Conservation (phyloP, 2,113 vertebrate species). For the Chaetorhynchus papuensis region DNA sequence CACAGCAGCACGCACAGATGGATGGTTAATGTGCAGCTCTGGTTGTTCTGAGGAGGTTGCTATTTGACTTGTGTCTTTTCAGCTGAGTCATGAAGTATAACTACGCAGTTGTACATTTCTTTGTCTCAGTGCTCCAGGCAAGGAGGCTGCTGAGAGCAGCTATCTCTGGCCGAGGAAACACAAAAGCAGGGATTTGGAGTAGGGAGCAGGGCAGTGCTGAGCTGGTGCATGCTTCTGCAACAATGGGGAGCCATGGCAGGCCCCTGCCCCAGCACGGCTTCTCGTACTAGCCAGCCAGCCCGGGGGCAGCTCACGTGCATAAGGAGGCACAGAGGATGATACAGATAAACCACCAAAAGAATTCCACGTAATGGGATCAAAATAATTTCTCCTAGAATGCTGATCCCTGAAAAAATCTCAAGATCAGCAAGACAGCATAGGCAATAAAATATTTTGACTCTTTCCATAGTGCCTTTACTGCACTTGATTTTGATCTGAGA, state of each 20-base stretch:
- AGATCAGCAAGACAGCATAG: not conserved
- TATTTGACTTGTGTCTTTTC: not conserved
- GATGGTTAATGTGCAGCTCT: not conserved
- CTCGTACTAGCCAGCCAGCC: not conserved
- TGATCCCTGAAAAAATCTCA: not conserved
- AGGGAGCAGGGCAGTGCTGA: constrained; percentile 24
- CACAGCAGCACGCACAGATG: not conserved
- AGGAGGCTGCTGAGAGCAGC: constrained; percentile 44
- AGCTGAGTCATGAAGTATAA: constrained; percentile 47
- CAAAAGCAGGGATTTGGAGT: constrained; percentile 60
- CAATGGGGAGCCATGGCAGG: not conserved
- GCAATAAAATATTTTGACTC: not conserved
- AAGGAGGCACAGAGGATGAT: not conserved
- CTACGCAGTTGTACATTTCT: not conserved
- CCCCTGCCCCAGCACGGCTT: not conserved
- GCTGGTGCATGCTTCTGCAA: constrained; percentile 34
- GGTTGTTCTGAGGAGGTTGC: not conserved
- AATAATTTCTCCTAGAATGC: not conserved
- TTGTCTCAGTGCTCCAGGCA: constrained; percentile 24
- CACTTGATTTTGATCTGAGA: not conserved
- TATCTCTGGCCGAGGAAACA: constrained; percentile 16
- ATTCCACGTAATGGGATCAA: not conserved
- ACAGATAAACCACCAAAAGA: not conserved
- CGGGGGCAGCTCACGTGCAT: fast-evolving
- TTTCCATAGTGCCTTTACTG: not conserved